Conservation (phyloP, 2,888 invertebrate species). For the Lasioglossum leucozonium region DNA sequence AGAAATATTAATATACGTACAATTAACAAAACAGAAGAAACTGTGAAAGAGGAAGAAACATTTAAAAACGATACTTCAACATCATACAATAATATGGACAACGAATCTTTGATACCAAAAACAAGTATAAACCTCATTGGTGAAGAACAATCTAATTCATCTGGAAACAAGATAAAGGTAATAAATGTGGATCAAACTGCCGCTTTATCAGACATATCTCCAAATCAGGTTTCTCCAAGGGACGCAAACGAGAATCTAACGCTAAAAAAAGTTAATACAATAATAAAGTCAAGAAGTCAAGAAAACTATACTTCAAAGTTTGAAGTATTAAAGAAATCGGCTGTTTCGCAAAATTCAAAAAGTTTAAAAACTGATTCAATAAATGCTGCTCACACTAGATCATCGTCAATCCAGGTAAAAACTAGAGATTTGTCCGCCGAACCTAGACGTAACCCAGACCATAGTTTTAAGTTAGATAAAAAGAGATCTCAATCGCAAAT, state of each 20-base stretch:
- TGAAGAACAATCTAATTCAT: not conserved
- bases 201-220: not conserved
- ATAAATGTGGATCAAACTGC: slow-evolving; percentile 7
- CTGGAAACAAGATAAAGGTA: not conserved
- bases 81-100: not conserved
- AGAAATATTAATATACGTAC: not conserved
- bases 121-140: not conserved
- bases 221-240: slow-evolving; percentile 1
- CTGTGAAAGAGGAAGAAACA: not conserved
- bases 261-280: slow-evolving; percentile 1
- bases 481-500: slow-evolving; percentile 72
- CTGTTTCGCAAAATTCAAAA: slow-evolving; percentile 5
- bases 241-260: not conserved
- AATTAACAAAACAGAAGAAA: not conserved
- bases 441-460: not conserved
- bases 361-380: slow-evolving; percentile 17
- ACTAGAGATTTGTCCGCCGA: slow-evolving; percentile 31
- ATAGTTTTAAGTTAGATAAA: slow-evolving; percentile 29
- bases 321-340: not conserved
- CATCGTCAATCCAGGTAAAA: slow-evolving; percentile 11
- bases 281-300: slow-evolving; percentile 21
- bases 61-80: not conserved
- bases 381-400: slow-evolving; percentile 6
- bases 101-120: not conserved
- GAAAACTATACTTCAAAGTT: slow-evolving; percentile 27